Base-by-base conservation (phyloP, 2,888 invertebrate genomes). In the Zeuzera pyrina region DNA sequence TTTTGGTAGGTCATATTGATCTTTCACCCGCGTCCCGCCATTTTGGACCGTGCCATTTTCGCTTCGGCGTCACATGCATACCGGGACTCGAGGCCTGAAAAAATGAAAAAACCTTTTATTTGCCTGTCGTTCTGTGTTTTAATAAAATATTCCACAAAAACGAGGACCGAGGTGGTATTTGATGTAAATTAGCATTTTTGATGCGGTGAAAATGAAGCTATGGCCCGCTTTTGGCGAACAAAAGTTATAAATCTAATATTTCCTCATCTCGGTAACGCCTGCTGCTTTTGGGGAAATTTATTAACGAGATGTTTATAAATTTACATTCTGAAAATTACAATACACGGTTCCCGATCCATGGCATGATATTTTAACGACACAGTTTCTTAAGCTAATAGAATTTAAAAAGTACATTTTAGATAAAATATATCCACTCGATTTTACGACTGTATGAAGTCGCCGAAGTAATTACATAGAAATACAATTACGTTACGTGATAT, bases 1-100 rank as follows among this genome's bases (percentile, higher is more conserved):
- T 74, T 81, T 78, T 66, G 74, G 77, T 77, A 66, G 77, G 63
- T 78, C 70, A 79, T 84, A 84, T 84, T 84, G 84, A 84, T 84
- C 84, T 83, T 77, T 78, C 77, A 76, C 73, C 81, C 81, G 78
- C 83, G 77, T 76, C 73, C 81, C 81, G 78, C 83, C 83, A 81
- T 83, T 79, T 81, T 79, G 77, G 63, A 62, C 57, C 58, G 67
- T 62, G 64, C 70, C 74, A 74, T 78, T 83, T 77, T 78, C 69
- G 68, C 73, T 74, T 55, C 61, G 57, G 67, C 74, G 67, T 70
- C 77, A 73, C 77, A 74, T 69, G 76, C n/a, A n/a, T 71, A 65
- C 63, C 56, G 41, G 46, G n/a, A 50, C 56, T 46, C 49, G 54
- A 42, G 52, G 49, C 56, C 45, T 60, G 59, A 56, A 64, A 68